Evolutionary conservation across 1,140 invertebrate species (phyloP), one percentile per base, ranked within the genome.

Genomic region (Thaumetopoea pityocampa): DNA sequence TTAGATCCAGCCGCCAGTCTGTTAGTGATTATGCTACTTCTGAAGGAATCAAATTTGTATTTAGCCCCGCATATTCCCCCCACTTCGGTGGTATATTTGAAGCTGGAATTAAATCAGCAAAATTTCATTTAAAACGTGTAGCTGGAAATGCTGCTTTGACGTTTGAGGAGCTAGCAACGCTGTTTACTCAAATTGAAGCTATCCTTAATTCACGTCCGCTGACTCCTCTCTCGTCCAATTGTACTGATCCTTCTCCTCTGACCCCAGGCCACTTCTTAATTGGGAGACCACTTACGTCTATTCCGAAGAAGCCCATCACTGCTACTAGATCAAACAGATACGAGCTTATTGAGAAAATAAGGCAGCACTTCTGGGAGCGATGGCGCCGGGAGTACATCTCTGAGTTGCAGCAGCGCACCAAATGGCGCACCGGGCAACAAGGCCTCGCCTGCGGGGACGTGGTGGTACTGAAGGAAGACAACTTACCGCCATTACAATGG

Each of bases 401-500:
- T 0, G 27, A 52, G 5, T 32, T 71, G 1, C 71, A 73, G 32
- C 24, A 48, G 5, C 36, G 67, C 4, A 20, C 20, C 0, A 78
- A 79, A 37, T 78, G 76, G 74, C 34, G 32, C 5, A 36, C 9
- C 2, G 5, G 22, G 5, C 5, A 53, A 5, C 5, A 12, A 1
- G 37, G 51, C 10, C 24, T 81, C 1, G 23, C 57, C 20, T 16
- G 45, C 9, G 76, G 65, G 10, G 44, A 47, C 7, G 10, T 85
- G 4, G 79, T 85, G 1, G 4, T 83, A 0, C 17, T 82, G 0
- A 68, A 73, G 27, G 65, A 78, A 27, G 58, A 72, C 5, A 68
- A 71, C 24, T 1, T 45, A n/a, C 65, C 67, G 4, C 64, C 70
- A 2, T 30, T 70, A 6, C 46, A 59, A 8, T 84, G 80, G 80